phyloP scores from a whole-genome alignment of 1,140 invertebrate genomes.

The Rhagoletis zephyria region DNA sequence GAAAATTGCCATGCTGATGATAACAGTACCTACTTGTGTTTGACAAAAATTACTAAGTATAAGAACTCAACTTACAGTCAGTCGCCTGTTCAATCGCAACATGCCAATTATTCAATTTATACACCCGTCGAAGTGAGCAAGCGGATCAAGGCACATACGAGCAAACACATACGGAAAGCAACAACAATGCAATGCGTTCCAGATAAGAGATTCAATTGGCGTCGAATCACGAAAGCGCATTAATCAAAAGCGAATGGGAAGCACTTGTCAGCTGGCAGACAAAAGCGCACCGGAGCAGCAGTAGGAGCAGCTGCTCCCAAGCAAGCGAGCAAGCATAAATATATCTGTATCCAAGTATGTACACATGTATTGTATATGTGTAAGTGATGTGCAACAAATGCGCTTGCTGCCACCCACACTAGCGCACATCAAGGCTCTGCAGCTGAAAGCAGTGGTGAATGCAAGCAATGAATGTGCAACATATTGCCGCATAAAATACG shows the following conservation, averaged over 20 bases:
- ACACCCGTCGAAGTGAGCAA: neutral
- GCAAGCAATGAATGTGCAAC: neutral
- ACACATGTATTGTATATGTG: neutral
- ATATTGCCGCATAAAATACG: neutral
- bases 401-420: neutral
- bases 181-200: neutral
- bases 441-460: neutral
- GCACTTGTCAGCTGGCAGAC: slow-evolving; percentile 3
- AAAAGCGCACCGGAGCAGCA: neutral
- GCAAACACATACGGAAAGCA: neutral
- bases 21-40: neutral
- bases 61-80: neutral
- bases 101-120: slow-evolving; percentile 47
- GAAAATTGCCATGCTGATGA: too few relatives aligned
- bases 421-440: neutral
- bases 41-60: neutral
- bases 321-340: neutral
- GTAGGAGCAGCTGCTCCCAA: neutral
- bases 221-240: slow-evolving; percentile 41
- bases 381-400: neutral
- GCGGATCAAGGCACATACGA: neutral
- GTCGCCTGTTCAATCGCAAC: slow-evolving; percentile 3
- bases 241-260: slow-evolving; percentile 34
- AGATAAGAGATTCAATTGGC: slow-evolving; percentile 44
- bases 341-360: neutral